phyloP scores from a whole-genome alignment of 2,797 vertebrate genomes.

The Propithecus perrieri region DNA sequence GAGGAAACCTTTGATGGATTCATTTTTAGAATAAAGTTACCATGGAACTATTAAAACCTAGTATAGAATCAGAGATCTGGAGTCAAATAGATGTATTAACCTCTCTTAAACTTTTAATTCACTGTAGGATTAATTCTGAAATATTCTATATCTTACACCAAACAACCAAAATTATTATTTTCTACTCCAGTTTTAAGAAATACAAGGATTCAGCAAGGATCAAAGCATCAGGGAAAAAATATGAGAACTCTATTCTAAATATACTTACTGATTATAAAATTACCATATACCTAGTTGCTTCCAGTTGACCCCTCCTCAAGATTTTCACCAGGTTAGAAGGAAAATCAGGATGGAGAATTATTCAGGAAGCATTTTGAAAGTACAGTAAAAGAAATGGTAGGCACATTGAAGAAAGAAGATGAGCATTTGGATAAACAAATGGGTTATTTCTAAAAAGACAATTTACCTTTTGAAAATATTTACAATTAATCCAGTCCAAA shows the following conservation, averaged over 20 bases:
- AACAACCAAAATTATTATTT: conserved; percentile 34
- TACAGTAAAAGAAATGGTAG: neutral
- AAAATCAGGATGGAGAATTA: neutral
- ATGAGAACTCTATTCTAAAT: neutral
- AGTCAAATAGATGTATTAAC: neutral
- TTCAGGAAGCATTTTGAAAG: neutral
- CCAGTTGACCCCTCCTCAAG: neutral
- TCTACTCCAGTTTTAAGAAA: conserved; percentile 20
- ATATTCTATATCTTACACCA: neutral
- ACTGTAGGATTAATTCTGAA: conserved; percentile 47
- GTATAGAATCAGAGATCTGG: neutral
- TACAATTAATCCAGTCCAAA: neutral
- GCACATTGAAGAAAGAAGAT: neutral
- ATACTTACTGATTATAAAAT: neutral
- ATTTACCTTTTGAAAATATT: conserved; percentile 46
- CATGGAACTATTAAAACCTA: neutral
- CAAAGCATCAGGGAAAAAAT: neutral
- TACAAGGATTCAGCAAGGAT: neutral
- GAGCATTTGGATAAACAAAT: conserved; percentile 48
- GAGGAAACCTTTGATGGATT: conserved; percentile 49
- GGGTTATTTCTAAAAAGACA: conserved; percentile 48
- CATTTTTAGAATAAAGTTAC: conserved; percentile 63
- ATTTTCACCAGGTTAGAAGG: neutral
- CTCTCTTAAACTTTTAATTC: neutral
- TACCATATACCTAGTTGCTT: neutral